Evolutionary conservation across 2,888 invertebrate species (phyloP).

Genomic region (Ariolimax columbianus): DNA sequence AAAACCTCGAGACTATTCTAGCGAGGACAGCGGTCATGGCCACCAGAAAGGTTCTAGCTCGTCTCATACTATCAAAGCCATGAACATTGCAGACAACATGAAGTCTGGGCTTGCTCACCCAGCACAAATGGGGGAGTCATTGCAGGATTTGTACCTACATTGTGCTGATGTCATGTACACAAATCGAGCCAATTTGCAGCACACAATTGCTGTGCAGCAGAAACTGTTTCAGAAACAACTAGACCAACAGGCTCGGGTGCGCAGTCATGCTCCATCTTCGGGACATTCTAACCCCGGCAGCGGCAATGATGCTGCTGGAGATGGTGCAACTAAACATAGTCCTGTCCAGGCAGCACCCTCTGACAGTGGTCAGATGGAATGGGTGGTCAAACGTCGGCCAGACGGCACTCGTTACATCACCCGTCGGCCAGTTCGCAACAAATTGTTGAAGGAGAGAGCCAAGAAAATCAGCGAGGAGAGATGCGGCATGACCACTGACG

Average conservation of each 20-base stretch:
- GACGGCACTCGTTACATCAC: slow-evolving; percentile 89
- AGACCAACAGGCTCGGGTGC: slow-evolving; percentile 63
- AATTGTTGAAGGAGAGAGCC: slow-evolving; percentile 85
- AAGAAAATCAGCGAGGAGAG: slow-evolving; percentile 85
- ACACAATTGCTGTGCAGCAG: slow-evolving; percentile 85
- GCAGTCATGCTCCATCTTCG: slow-evolving; percentile 45
- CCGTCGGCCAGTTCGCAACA: slow-evolving; percentile 84
- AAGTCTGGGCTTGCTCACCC: slow-evolving; percentile 48
- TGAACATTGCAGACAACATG: slow-evolving; percentile 48
- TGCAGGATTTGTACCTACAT: slow-evolving; percentile 76
- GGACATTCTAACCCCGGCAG: slow-evolving; percentile 39
- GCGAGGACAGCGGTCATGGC: slow-evolving; percentile 65
- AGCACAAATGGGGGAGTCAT: slow-evolving; percentile 65
- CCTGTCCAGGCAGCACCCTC: slow-evolving; percentile 58
- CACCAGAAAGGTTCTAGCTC: slow-evolving; percentile 48
- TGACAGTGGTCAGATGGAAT: slow-evolving; percentile 79
- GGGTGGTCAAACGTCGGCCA: slow-evolving; percentile 88
- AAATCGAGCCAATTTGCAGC: slow-evolving; percentile 84
- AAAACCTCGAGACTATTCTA: slow-evolving; percentile 66
- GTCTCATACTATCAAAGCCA: slow-evolving; percentile 45
- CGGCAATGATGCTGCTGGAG: slow-evolving; percentile 36
- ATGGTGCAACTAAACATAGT: slow-evolving; percentile 51
- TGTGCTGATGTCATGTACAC: slow-evolving; percentile 85
- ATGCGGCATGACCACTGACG: slow-evolving; percentile 86
- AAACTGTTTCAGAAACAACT: slow-evolving; percentile 80